phyloP scores from a whole-genome alignment of 2,888 invertebrate genomes.

The Liodrosophila aerea region DNA sequence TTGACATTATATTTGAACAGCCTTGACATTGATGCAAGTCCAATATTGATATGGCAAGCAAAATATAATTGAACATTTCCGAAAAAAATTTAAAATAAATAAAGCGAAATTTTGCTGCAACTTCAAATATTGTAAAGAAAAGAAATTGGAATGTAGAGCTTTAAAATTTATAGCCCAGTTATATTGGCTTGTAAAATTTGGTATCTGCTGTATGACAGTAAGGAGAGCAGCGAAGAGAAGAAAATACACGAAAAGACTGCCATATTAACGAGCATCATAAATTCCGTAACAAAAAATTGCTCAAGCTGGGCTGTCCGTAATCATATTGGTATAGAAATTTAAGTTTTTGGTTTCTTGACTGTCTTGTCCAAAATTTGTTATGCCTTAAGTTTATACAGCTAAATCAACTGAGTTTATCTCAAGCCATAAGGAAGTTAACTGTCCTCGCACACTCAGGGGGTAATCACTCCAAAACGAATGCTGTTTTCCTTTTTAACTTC shows the following conservation, averaged over 20 bases:
- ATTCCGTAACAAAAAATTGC: constrained; percentile 42
- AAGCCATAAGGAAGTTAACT: constrained; percentile 15
- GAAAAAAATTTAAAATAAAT: not conserved
- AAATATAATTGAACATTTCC: too few relatives aligned
- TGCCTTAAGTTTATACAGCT: constrained; percentile 7
- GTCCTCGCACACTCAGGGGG: constrained; percentile 10
- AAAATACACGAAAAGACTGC: constrained; percentile 25
- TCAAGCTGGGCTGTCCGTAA: constrained; percentile 19
- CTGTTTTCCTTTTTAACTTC: constrained; percentile 3
- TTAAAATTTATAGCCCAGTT: constrained; percentile 45
- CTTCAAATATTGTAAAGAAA: constrained; percentile 20
- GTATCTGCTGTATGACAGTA: constrained; percentile 29
- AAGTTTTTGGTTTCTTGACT: constrained; percentile 6
- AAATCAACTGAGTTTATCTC: constrained; percentile 24
- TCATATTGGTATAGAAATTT: constrained; percentile 33
- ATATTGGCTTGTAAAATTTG: constrained; percentile 29
- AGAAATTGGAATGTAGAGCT: constrained; percentile 28
- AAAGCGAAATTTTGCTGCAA: constrained; percentile 17
- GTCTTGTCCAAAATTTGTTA: not conserved
- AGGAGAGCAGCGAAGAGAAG: constrained; percentile 7
- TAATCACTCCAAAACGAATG: constrained; percentile 27
- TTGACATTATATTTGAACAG: constrained; percentile 8
- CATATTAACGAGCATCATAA: constrained; percentile 51
- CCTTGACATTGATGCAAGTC: constrained; percentile 11
- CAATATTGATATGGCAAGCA: not conserved